Evolutionary conservation across 2,888 invertebrate genomes (phyloP).

Genomic region (Agrotis puta): DNA sequence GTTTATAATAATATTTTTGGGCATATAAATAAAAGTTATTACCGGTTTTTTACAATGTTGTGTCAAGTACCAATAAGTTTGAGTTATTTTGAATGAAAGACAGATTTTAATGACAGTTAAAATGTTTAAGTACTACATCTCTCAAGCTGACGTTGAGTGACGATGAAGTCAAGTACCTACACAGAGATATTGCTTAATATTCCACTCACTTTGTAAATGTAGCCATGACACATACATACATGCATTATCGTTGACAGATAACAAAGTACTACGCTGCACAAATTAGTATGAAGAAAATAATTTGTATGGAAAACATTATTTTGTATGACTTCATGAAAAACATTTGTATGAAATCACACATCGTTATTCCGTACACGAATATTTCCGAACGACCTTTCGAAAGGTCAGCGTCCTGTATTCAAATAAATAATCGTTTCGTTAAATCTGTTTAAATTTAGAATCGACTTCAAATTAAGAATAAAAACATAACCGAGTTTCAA

Average conservation of each 20-base stretch:
- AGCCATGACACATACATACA: slow-evolving; percentile 42
- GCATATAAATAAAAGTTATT: too few relatives aligned
- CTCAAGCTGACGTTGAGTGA: slow-evolving; percentile 2
- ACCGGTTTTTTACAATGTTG: too few relatives aligned
- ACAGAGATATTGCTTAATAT: slow-evolving; percentile 41
- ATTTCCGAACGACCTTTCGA: slow-evolving; percentile 58
- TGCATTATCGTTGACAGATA: slow-evolving; percentile 55
- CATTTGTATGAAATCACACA: slow-evolving; percentile 11
- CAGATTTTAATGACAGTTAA: neutral
- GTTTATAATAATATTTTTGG: too few relatives aligned
- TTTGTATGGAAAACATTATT: slow-evolving; percentile 28
- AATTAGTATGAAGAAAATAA: slow-evolving; percentile 28
- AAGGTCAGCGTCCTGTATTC: slow-evolving; percentile 62
- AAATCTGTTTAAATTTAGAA: slow-evolving; percentile 59
- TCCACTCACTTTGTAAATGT: slow-evolving; percentile 27
- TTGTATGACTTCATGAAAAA: neutral
- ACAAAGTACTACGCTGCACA: slow-evolving; percentile 38
- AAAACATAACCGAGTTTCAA: slow-evolving; percentile 23
- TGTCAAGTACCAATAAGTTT: neutral
- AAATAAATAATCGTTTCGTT: slow-evolving; percentile 56
- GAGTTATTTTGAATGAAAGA: neutral
- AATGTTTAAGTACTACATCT: neutral
- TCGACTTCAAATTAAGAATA: slow-evolving; percentile 49
- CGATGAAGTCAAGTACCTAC: slow-evolving; percentile 14
- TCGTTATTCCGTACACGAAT: slow-evolving; percentile 7